Percentiles rank a stretch among this genome's conserved stretches.
These are phyloP conservation scores for Mobula hypostoma DNA, from an alignment of 2,113 vertebrate genomes.

Conservation along the genomic window DNA sequence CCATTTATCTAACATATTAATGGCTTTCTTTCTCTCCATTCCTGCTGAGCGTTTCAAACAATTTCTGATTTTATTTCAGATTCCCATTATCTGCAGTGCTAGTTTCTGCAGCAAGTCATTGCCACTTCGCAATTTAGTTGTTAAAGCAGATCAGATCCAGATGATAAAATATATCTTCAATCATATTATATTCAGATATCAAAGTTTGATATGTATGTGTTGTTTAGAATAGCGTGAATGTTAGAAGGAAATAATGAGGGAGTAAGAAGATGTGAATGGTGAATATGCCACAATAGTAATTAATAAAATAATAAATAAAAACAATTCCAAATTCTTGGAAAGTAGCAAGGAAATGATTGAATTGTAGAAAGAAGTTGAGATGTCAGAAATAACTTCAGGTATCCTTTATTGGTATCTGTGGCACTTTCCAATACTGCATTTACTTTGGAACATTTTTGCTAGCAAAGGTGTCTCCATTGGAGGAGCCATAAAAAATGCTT, in stretches of 20 bases:
- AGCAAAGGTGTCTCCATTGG: neutral
- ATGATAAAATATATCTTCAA: neutral
- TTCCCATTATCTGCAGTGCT: no score
- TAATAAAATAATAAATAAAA: neutral
- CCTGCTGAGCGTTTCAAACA: no score
- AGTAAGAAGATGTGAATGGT: neutral
- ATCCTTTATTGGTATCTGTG: neutral
- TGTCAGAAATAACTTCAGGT: neutral
- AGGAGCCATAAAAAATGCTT: neutral
- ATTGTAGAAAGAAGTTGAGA: neutral
- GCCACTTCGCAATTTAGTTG: neutral
- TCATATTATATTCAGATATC: neutral
- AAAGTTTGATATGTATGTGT: neutral
- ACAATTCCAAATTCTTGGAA: neutral
- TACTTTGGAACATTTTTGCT: neutral
- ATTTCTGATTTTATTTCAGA: no score
- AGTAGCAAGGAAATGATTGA: no score
- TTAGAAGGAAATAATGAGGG: neutral
- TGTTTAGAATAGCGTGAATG: neutral
- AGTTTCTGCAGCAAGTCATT: neutral
- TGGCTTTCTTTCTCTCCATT: no score
- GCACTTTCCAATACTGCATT: neutral
- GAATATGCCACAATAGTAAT: neutral
- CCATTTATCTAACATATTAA: no score
- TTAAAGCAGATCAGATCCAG: neutral